Conservation (phyloP, 2,888 invertebrate species). For the Protodeltote pygarga region DNA sequence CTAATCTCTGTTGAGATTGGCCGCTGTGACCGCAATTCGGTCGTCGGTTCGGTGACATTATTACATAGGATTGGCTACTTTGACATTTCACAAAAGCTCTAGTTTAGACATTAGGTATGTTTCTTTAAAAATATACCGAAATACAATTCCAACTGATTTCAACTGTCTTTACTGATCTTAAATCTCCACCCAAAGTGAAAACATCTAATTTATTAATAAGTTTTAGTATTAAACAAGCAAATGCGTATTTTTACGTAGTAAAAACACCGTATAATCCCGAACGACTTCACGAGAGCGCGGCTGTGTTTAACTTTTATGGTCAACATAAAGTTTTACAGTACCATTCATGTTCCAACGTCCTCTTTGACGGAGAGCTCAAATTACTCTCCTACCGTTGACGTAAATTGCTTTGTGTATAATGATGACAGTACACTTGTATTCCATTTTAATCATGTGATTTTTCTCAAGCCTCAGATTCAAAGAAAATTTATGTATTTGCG, state of each 20-base stretch:
- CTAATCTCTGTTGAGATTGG: too few species aligned
- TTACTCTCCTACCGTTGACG: constrained; percentile 5
- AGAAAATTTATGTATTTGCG: constrained; percentile 13
- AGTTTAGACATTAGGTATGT: not conserved
- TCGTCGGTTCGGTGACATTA: too few species aligned
- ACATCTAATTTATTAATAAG: constrained; percentile 6
- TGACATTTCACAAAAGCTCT: too few species aligned
- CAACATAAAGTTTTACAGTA: constrained; percentile 46
- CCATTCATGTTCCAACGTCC: constrained; percentile 22
- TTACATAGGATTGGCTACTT: too few species aligned
- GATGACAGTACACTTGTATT: constrained; percentile 12
- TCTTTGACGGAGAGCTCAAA: constrained; percentile 14
- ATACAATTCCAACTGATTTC: too few species aligned
- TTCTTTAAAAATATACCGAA: too few species aligned
- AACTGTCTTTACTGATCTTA: too few species aligned
- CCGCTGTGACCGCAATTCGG: too few species aligned
- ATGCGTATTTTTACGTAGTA: constrained; percentile 25
- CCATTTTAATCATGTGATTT: constrained; percentile 32
- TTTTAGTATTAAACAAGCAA: constrained; percentile 9
- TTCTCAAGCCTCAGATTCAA: constrained; percentile 13
- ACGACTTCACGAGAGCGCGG: constrained; percentile 33
- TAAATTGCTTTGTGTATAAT: constrained; percentile 13
- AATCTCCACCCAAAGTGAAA: not conserved
- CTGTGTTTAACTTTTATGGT: constrained; percentile 46
- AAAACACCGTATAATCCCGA: constrained; percentile 12